phyloP scores from a whole-genome alignment of 2,888 invertebrate species.

The Xylocampa areola region DNA sequence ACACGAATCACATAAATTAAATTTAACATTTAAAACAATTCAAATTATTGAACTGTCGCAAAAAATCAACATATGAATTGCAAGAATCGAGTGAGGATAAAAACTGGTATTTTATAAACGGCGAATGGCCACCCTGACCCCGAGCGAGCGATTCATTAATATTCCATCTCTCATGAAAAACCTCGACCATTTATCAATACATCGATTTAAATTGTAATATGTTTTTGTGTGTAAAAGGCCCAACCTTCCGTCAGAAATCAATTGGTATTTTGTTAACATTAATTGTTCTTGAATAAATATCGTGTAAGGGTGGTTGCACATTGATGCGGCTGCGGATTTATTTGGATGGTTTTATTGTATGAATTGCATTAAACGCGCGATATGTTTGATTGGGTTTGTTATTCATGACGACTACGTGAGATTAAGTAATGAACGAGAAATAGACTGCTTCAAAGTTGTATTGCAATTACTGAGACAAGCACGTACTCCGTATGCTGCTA shows the following conservation, averaged over 20 bases:
- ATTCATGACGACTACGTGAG: no score
- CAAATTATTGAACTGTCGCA: slow-evolving; percentile 46
- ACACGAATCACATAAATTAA: slow-evolving; percentile 29
- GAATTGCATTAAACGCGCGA: no score
- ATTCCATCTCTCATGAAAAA: slow-evolving; percentile 62
- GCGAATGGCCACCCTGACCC: slow-evolving; percentile 61
- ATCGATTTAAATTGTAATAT: slow-evolving; percentile 74
- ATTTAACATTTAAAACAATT: slow-evolving; percentile 47
- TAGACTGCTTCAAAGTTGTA: no score
- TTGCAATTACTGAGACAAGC: no score
- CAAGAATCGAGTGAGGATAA: slow-evolving; percentile 54
- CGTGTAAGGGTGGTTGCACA: slow-evolving; percentile 17
- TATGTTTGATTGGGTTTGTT: no score
- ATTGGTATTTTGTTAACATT: slow-evolving; percentile 69
- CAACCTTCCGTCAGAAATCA: slow-evolving; percentile 65
- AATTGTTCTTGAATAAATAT: slow-evolving; percentile 61
- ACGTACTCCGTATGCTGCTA: no score
- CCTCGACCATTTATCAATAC: slow-evolving; percentile 64
- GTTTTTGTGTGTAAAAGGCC: slow-evolving; percentile 64
- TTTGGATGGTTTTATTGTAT: no score
- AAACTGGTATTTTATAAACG: slow-evolving; percentile 64
- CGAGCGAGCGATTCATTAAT: slow-evolving; percentile 65
- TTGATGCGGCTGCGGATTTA: background rate
- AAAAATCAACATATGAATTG: slow-evolving; percentile 57
- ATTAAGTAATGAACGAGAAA: no score